Evolutionary conservation across 2,888 invertebrate genomes (phyloP), one percentile per base, ranked within the genome.

Genomic region (Drosophila conformis): DNA sequence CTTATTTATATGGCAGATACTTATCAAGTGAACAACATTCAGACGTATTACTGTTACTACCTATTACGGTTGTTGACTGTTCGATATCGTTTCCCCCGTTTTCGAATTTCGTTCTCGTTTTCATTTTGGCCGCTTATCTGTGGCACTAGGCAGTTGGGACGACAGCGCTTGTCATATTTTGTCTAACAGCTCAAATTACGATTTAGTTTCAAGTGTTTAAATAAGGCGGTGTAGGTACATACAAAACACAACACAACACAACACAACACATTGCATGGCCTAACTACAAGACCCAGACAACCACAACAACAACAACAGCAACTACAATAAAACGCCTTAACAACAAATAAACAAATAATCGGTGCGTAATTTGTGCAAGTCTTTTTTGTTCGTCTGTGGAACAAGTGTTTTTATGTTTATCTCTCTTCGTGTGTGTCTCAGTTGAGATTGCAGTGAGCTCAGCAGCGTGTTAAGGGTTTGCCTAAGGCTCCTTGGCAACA

Each of bases 151-250:
- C 54, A 56, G 64, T 63, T 62, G 62, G 67, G 74, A 69, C 73
- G 77, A 68, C 72, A 75, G 54, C 57, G 72, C 74, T 77, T 89
- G 85, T 89, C 85, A 89, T 82, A 80, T 76, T 87, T 84, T 87
- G 85, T 88, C 82, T 88, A 87, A 90, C 86, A 90, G 90, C 86
- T 87, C 86, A 87, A 87, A 87, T 87, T 87, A 87, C 86, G 90
- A 90, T 90, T 90, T 88, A 82, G 88, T 87, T 69, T 86, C 83
- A 82, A 86, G 85, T 86, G 85, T 73, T 82, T 74, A 80, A 82
- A 87, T 57, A 78, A 78, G 78, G 78, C 73, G 75, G 82, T 69
- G 15, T 46, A 61, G 83, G 83, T 57, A 72, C 48, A 48, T 5
- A 46, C 25, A 15, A 0, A 21, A 40, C n/a, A 40, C 40, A n/a